A percentile compares a stretch with the other conserved stretches of the same genome.
Conservation (phyloP, 2,113 vertebrate species). For the Myrmophylax atrothorax region DNA sequence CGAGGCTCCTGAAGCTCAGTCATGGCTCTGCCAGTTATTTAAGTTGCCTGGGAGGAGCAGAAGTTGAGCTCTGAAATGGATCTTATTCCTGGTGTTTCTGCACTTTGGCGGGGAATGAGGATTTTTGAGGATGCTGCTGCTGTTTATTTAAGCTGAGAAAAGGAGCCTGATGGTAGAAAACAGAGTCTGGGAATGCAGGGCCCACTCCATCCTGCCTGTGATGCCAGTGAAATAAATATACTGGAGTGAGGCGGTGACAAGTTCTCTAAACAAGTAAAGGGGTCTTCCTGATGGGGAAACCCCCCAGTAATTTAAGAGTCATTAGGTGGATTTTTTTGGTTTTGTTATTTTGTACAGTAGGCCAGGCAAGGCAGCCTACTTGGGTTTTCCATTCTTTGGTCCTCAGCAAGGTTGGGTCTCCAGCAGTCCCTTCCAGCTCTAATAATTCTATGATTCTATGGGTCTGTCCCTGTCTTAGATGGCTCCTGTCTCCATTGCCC, state of each 20-base stretch:
- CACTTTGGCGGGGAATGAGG: neutral
- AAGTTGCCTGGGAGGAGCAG: neutral
- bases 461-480: neutral
- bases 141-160: neutral
- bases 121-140: neutral
- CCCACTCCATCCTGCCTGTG: accelerated
- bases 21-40: neutral
- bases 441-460: neutral
- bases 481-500: neutral
- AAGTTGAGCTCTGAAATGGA: neutral
- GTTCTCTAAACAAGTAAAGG: neutral
- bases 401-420: neutral
- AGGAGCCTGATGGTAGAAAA: neutral
- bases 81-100: neutral
- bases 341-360: neutral
- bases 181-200: neutral
- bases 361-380: neutral
- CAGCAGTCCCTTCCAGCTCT: neutral
- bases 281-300: neutral
- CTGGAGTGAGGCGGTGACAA: neutral
- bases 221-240: neutral
- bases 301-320: neutral
- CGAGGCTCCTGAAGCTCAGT: neutral
- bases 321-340: neutral
- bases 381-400: neutral